Base-by-base conservation (phyloP, 2,797 vertebrate species). In the Falco naumanni region DNA sequence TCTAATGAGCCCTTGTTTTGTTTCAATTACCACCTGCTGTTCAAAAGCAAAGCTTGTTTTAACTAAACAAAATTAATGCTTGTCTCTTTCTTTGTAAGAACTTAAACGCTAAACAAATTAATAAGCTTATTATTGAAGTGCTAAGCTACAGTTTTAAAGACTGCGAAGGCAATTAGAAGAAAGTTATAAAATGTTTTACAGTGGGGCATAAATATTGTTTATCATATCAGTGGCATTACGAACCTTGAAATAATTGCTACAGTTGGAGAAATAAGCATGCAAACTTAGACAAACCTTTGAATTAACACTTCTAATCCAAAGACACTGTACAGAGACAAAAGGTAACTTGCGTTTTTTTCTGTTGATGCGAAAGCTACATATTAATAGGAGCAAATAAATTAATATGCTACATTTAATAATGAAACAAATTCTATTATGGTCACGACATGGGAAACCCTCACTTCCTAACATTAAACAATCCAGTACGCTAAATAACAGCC, bases 1-100 rank as follows among this genome's bases (percentile, higher is more conserved):
- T 98, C 99, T 99, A 99, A 99, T 99, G 99, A 99, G 99, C 98
- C 98, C 99, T 99, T 99, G 99, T 99, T 99, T 99, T 99, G 98
- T 99, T 99, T 99, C 99, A 99, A 99, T 99, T 99, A 99, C 99
- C 99, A 99, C 99, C 99, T 99, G 99, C 99, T 99, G 99, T 99
- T 99, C 98, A 99, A 99, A 99, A 99, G 98, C 99, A 99, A 98
- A 99, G 98, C 98, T 99, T 98, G 97, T 98, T 98, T 98, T 98
- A 98, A 98, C 98, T 98, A 98, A 98, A 99, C 98, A 98, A 98
- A 98, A 98, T 98, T 97, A 95, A 98, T 98, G 98, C 98, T 98
- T 97, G 98, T 98, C 97, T 98, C 97, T 98, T 98, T 98, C 97
- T 98, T 98, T 98, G 97, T 98, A 98, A 98, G 98, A 98, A 98